A percentile compares a stretch with the other conserved stretches of the same genome.
Conservation (phyloP, 2,888 invertebrate genomes). For the Pheosia gnoma region DNA sequence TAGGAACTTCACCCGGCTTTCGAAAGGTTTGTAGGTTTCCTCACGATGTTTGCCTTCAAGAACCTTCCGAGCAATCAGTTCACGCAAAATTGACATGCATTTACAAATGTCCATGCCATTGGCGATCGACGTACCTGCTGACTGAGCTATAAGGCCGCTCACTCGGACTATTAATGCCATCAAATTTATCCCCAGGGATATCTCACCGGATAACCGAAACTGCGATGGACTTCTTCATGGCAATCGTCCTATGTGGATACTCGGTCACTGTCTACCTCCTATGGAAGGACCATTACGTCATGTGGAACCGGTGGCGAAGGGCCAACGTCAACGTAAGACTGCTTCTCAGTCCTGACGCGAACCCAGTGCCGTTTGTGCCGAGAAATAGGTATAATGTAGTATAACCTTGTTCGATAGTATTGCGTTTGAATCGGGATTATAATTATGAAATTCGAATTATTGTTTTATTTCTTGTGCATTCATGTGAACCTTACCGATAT, state of each 20-base stretch:
- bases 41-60: no score
- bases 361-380: constrained; percentile 74
- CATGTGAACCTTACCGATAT: no score
- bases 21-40: no score
- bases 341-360: constrained; percentile 79
- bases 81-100: no score
- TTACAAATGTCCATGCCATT: no score
- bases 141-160: no score
- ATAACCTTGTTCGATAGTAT: constrained; percentile 1
- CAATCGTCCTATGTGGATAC: constrained; percentile 86
- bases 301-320: constrained; percentile 89
- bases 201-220: constrained; percentile 85
- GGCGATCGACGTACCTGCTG: no score
- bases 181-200: constrained; percentile 56
- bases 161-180: no score
- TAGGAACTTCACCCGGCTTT: no score
- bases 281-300: constrained; percentile 86
- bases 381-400: constrained; percentile 72
- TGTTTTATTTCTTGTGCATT: constrained; percentile 7
- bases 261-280: constrained; percentile 86
- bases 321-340: constrained; percentile 86
- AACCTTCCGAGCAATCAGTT: no score
- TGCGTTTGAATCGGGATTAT: not conserved
- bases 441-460: constrained; percentile 5
- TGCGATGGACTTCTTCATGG: constrained; percentile 85